Base-by-base conservation (phyloP, 2,113 vertebrate genomes). In the Dascyllus trimaculatus region DNA sequence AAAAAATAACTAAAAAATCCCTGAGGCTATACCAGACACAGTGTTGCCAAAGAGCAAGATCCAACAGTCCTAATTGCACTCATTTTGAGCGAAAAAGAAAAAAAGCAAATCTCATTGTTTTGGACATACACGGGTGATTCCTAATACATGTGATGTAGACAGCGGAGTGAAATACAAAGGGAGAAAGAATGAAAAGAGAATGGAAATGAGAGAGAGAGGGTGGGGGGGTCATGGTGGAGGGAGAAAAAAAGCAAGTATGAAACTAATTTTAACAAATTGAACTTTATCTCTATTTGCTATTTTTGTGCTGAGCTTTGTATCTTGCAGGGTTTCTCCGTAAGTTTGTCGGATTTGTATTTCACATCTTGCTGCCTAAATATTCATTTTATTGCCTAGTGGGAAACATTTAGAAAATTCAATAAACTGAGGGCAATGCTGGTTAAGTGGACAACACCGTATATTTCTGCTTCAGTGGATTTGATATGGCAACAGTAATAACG, bases 31-130 rank as follows among this genome's bases (percentile, higher is more conserved):
- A 40, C 61, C 52, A 85, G 75, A 72, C 78, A 81, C 38, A 45
- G 32, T 5, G 18, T 61, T 78, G 85, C 80, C 80, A 85, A 70
- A 72, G 18, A 90, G 67, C 71, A 38, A 69, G 81, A 86, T 66
- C 29, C 75, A 81, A 61, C 59, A 62, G 59, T 51, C 67, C 69
- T 90, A 87, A 89, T 82, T 84, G 81, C 75, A 48, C 67, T 74
- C 17, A 1, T 64, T 87, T 78, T 89, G 35, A 66, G 72, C 35
- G 52, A 62, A 26, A 57, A 73, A 60, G 65, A 60, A 38, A 69
- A 57, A 25, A 62, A 22, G 22, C 76, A 65, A 78, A 72, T 80
- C 18, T 54, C 46, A 79, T 86, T 81, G 81, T 85, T 88, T 83
- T 49, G 57, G 88, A 86, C 82, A 69, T 51, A 66, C 48, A 40